phyloP scores from a whole-genome alignment of 2,888 invertebrate genomes.

The Leptopterna dolabrata region DNA sequence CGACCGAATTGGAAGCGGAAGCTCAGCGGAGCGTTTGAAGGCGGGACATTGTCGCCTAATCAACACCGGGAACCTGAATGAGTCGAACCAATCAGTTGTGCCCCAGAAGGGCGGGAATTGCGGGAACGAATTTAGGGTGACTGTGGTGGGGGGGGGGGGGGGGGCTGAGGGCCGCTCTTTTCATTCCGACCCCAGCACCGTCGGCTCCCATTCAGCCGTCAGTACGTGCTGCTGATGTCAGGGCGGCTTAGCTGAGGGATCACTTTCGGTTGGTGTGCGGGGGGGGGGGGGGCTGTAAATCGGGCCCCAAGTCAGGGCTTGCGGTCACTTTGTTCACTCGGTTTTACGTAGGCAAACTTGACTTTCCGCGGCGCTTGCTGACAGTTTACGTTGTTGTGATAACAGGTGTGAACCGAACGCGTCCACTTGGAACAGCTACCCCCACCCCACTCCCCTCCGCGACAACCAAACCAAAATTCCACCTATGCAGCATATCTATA shows the following conservation, averaged over 20 bases:
- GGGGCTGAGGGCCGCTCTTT: background rate
- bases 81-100: conserved; percentile 48
- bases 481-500: too few species aligned
- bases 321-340: background rate
- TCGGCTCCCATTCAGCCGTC: conserved; percentile 29
- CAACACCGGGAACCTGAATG: conserved; percentile 37
- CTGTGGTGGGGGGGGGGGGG: background rate
- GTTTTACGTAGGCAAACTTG: background rate
- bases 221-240: conserved; percentile 50
- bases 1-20: conserved; percentile 29
- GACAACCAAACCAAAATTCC: too few species aligned
- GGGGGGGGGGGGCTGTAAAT: conserved; percentile 21
- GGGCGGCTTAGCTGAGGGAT: conserved; percentile 33
- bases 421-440: too few species aligned
- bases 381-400: too few species aligned
- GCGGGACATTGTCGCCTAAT: conserved; percentile 45
- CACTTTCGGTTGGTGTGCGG: conserved; percentile 12
- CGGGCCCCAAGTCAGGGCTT: background rate
- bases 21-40: conserved; percentile 44
- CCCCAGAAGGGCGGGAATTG: conserved; percentile 25
- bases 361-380: background rate
- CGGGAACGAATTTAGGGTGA: background rate
- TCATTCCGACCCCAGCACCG: conserved; percentile 16
- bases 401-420: too few species aligned
- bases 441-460: too few species aligned